Conservation (phyloP, 2,888 invertebrate species). For the Drosophila suboccidentalis region DNA sequence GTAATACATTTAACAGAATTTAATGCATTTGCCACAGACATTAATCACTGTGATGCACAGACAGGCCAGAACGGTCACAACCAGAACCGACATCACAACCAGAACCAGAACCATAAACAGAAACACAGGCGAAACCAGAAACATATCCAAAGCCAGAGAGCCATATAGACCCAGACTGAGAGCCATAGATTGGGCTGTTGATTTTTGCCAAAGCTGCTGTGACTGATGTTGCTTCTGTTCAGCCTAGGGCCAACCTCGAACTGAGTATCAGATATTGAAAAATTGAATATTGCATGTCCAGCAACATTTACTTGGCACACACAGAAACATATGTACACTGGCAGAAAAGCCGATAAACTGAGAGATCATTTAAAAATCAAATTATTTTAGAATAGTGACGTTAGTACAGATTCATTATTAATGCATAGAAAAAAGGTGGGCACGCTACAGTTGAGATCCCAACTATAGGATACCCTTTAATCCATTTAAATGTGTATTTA, state of each 20-base stretch:
- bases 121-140: constrained; percentile 3
- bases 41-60: constrained; percentile 85
- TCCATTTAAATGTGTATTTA: no score
- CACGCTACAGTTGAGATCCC: no score
- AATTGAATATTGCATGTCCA: constrained; percentile 78
- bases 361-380: not conserved
- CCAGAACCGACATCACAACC: constrained; percentile 39
- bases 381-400: no score
- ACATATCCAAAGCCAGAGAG: constrained; percentile 1
- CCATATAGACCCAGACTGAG: constrained; percentile 8
- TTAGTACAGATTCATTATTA: no score
- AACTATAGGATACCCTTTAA: no score
- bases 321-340: constrained; percentile 25
- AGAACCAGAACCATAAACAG: constrained; percentile 6
- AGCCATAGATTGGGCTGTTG: constrained; percentile 52
- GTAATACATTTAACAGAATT: constrained; percentile 86
- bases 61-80: constrained; percentile 63
- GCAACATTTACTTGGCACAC: constrained; percentile 32
- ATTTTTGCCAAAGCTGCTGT: constrained; percentile 73
- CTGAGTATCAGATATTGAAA: constrained; percentile 77
- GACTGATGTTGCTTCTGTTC: constrained; percentile 36
- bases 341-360: not conserved
- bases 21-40: constrained; percentile 86
- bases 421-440: no score
- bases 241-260: constrained; percentile 48